Evolutionary conservation across 2,113 vertebrate genomes (phyloP).

Genomic region (Lampris incognitus): DNA sequence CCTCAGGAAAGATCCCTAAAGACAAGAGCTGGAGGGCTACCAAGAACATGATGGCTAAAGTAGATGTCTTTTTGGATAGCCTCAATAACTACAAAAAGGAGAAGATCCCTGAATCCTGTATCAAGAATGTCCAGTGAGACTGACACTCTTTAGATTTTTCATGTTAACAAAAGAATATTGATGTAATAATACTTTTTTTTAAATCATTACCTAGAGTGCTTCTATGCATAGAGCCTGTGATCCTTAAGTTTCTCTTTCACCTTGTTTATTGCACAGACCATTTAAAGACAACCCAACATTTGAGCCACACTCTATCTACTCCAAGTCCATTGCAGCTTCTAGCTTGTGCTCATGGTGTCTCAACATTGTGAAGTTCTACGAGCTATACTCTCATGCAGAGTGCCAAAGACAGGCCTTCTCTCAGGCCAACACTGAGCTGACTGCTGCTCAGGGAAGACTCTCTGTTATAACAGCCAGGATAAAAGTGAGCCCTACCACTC

Average conservation of each 20-base stretch:
- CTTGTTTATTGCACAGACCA: not conserved
- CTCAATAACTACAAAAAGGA: slow-evolving; percentile 86
- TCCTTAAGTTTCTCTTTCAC: not conserved
- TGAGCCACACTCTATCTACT: slow-evolving; percentile 82
- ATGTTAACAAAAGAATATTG: slow-evolving; percentile 49
- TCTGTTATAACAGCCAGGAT: slow-evolving; percentile 84
- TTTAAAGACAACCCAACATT: slow-evolving; percentile 79
- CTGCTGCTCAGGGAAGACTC: slow-evolving; percentile 84
- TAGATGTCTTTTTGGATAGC: slow-evolving; percentile 86
- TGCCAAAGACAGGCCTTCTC: slow-evolving; percentile 84
- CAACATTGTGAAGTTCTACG: slow-evolving; percentile 83
- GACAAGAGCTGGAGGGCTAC: slow-evolving; percentile 88
- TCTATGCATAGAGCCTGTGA: too few relatives aligned
- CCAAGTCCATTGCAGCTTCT: slow-evolving; percentile 81
- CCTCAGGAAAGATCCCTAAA: slow-evolving; percentile 82
- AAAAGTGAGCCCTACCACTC: slow-evolving; percentile 74
- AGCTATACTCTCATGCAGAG: slow-evolving; percentile 84
- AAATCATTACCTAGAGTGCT: too few relatives aligned
- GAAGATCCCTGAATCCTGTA: slow-evolving; percentile 86
- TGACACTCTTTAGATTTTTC: slow-evolving; percentile 62
- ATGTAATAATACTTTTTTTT: too few relatives aligned
- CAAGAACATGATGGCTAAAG: slow-evolving; percentile 80
- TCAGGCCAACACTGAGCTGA: slow-evolving; percentile 83
- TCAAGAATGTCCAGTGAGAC: slow-evolving; percentile 79
- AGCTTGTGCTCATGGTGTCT: slow-evolving; percentile 90